phyloP scores from a whole-genome alignment of 1,140 invertebrate species.

The Orchestia grillus region DNA sequence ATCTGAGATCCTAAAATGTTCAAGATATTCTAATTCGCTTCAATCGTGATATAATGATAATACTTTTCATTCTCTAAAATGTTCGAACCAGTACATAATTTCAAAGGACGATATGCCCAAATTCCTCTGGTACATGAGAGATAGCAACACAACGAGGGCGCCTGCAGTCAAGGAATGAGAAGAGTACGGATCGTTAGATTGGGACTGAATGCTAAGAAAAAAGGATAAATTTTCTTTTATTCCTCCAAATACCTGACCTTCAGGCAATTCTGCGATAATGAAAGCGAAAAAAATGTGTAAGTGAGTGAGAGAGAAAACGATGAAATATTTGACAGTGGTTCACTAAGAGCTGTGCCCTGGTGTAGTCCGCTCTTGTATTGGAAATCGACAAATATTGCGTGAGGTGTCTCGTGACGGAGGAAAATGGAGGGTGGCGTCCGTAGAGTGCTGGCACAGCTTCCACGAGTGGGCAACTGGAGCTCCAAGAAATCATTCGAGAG shows the following conservation, averaged over 20 bases:
- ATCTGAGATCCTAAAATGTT: too few relatives aligned
- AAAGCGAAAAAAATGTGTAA: too few relatives aligned
- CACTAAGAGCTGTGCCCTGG: neutral
- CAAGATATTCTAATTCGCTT: too few relatives aligned
- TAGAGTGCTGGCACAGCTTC: neutral
- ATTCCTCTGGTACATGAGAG: too few relatives aligned
- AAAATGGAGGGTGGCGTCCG: neutral
- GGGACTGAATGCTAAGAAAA: too few relatives aligned
- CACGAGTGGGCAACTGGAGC: neutral
- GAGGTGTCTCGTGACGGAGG: neutral
- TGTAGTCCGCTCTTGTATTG: neutral
- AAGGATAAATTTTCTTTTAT: neutral
- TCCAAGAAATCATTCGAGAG: neutral
- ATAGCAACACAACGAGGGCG: too few relatives aligned
- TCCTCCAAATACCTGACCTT: neutral
- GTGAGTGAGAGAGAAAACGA: neutral
- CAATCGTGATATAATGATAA: too few relatives aligned
- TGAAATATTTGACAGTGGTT: neutral
- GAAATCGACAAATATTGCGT: neutral
- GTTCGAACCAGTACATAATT: too few relatives aligned
- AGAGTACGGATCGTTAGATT: too few relatives aligned
- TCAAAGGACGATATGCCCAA: too few relatives aligned
- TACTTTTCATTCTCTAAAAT: too few relatives aligned
- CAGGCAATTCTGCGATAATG: neutral
- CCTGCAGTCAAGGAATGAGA: too few relatives aligned